Conservation (phyloP, 1,140 invertebrate genomes). For the Anastrepha obliqua region DNA sequence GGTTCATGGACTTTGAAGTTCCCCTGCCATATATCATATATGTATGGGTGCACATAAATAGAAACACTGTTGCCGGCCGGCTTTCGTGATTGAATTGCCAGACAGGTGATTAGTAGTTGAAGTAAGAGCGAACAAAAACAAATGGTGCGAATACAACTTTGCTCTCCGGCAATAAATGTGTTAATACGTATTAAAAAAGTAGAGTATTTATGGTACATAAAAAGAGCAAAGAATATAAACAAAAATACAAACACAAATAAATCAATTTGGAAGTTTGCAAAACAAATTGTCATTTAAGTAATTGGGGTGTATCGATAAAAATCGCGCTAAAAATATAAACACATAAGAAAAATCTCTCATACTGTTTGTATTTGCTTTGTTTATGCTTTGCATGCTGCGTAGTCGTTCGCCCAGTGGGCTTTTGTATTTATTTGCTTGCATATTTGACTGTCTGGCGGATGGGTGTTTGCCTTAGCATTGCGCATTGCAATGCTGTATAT, state of each 20-base stretch:
- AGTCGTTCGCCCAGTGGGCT: constrained; percentile 10
- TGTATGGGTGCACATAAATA: not conserved
- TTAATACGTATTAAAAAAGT: no score
- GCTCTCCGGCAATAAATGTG: not conserved
- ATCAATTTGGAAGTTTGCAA: not conserved
- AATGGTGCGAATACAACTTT: not conserved
- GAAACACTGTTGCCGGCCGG: not conserved
- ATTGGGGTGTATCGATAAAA: not conserved
- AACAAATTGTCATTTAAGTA: not conserved
- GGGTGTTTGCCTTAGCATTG: not conserved
- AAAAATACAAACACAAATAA: not conserved
- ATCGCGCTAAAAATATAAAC: not conserved
- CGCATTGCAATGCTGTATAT: not conserved
- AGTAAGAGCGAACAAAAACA: not conserved
- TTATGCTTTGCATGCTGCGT: not conserved
- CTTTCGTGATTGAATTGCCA: not conserved
- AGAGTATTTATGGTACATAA: no score
- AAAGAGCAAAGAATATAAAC: no score
- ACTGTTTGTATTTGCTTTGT: not conserved
- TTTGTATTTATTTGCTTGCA: not conserved
- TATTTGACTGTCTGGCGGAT: constrained; percentile 31
- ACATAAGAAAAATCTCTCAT: not conserved
- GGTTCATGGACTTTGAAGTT: not conserved
- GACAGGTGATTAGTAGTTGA: not conserved
- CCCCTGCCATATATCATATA: not conserved